Evolutionary conservation across 2,888 invertebrate genomes (phyloP).

Genomic region (Drosophila villosipedis): DNA sequence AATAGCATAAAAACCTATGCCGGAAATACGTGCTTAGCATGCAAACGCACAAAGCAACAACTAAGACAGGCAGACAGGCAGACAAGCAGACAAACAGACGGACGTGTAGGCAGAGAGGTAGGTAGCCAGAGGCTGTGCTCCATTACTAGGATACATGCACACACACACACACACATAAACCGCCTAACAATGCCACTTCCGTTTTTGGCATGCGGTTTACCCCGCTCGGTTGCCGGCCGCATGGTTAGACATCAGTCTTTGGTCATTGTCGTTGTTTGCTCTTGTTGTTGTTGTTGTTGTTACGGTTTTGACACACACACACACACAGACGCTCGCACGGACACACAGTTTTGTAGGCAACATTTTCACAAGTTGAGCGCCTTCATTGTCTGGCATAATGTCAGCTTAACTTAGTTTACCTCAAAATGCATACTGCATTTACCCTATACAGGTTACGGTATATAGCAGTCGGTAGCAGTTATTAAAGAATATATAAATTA

Average conservation of each 20-base stretch:
- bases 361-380: conserved; percentile 52
- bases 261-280: conserved; percentile 52
- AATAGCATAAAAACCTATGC: conserved; percentile 62
- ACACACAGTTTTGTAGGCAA: conserved; percentile 29
- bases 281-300: conserved; percentile 41
- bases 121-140: conserved; percentile 47
- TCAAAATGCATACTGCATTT: conserved; percentile 23
- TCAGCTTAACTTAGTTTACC: conserved; percentile 41
- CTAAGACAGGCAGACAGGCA: conserved; percentile 13
- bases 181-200: conserved; percentile 82
- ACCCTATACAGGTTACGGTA: background rate
- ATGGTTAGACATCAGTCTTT: conserved; percentile 65
- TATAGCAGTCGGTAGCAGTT: background rate
- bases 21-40: conserved; percentile 77
- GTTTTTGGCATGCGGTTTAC: conserved; percentile 80
- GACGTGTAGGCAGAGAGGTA: conserved; percentile 9
- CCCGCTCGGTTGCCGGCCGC: conserved; percentile 60
- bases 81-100: conserved; percentile 4
- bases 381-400: conserved; percentile 38
- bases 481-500: background rate
- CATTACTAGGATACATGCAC: conserved; percentile 19
- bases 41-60: conserved; percentile 61
- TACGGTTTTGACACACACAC: conserved; percentile 49
- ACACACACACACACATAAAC: conserved; percentile 59
- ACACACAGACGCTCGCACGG: conserved; percentile 10